These are phyloP conservation scores for Pogonophryne albipinna DNA, from an alignment of 2,797 vertebrate species.

Conservation along the genomic window DNA sequence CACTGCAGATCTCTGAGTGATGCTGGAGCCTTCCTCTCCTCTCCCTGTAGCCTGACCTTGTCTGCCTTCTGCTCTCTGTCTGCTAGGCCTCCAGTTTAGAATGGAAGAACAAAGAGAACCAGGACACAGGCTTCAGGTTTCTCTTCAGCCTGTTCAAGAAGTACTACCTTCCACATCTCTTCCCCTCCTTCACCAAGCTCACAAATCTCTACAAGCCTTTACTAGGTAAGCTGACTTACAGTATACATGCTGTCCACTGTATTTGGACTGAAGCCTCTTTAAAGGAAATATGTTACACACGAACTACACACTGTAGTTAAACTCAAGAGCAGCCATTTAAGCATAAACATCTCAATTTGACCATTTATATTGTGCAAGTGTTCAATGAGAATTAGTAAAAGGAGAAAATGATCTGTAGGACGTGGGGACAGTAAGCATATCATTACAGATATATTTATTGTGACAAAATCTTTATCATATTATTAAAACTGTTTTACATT, in stretches of 20 bases:
- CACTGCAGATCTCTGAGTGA: conserved; percentile 33
- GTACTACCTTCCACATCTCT: conserved; percentile 98
- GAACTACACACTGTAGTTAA: conserved; percentile 5
- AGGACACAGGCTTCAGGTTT: conserved; percentile 97
- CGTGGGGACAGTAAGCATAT: not conserved
- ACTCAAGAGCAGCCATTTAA: not conserved
- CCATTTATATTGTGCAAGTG: not conserved
- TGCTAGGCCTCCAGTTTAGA: conserved; percentile 95
- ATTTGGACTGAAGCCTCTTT: conserved; percentile 18
- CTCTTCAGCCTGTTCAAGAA: conserved; percentile 98
- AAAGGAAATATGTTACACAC: conserved; percentile 13
- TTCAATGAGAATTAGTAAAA: not conserved
- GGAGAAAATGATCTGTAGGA: not conserved
- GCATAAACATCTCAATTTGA: not conserved
- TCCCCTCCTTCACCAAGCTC: conserved; percentile 96
- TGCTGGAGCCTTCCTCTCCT: conserved; percentile 46
- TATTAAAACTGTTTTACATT: not conserved
- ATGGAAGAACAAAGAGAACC: conserved; percentile 97
- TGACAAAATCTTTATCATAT: not conserved
- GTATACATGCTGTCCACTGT: not conserved
- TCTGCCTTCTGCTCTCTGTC: conserved; percentile 58
- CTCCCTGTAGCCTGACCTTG: conserved; percentile 64
- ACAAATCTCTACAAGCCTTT: conserved; percentile 99
- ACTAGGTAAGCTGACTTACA: conserved; percentile 87
- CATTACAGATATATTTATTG: not conserved